Base-by-base conservation (phyloP, 2,888 invertebrate genomes). In the Anodontia alba region DNA sequence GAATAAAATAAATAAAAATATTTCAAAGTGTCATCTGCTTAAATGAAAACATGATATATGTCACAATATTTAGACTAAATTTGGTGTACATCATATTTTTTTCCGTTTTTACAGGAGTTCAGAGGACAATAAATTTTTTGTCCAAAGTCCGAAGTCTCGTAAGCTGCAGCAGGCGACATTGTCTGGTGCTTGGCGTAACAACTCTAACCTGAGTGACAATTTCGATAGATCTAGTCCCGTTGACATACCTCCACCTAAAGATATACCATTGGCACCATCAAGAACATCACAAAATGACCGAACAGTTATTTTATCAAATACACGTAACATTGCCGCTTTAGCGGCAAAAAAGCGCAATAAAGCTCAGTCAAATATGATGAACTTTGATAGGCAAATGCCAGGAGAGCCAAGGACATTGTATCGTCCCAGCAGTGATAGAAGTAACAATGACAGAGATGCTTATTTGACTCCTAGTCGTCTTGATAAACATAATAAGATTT, bases 251-350 rank as follows among this genome's bases (percentile, higher is more conserved):
- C 42, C 67, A 12, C 42, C 46, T 17, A 74, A 76, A 31, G 78
- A 81, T 1, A 62, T 76, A 17, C 81, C 84, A 1, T 23, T 75
- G 20, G 81, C 86, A 8, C 88, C 88, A 1, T 90, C 90, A 7
- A 83, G 89, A 51, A 73, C 73, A 23, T 87, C 90, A 1, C 85
- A 84, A 43, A 90, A 89, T 46, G 91, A 92, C 72, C 80, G 90
- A 17, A 83, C 81, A 57, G 87, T 90, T 43, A 93, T 93, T 23
- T 78, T 90, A 23, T 87, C 90, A 17, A 92, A 92, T 76, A 94
- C 94, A 3, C 84, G 94, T 68, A 92, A 87, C 85, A 94, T 94
- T 49, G 92, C 92, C 12, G 93, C 93, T 8, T 83, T 93, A 73
- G 94, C 94, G 10, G 93, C 93, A 5, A 89, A 85, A 66, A 92